Percentiles rank a stretch among this genome's conserved stretches.
Conservation (phyloP, 2,888 invertebrate genomes). For the Spicauda simplicius region DNA sequence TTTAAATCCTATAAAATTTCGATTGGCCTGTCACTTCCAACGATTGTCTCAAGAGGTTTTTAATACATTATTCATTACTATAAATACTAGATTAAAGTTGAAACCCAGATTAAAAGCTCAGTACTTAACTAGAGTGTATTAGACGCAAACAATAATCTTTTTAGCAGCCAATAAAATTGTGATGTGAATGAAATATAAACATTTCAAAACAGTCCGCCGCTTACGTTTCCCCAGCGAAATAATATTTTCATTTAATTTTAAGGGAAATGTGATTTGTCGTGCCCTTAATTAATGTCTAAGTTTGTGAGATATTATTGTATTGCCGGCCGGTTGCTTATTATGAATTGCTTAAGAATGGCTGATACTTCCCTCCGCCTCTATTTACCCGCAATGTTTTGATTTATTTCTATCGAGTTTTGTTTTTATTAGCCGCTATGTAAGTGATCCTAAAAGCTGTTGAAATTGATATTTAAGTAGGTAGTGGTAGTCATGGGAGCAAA, state of each 20-base stretch:
- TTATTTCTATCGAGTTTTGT: constrained; percentile 15
- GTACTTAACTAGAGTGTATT: neutral
- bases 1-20: too few relatives aligned
- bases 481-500: constrained; percentile 35
- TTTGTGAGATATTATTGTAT: constrained; percentile 55
- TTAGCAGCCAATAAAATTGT: neutral
- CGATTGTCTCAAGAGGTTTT: too few relatives aligned
- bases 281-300: constrained; percentile 65
- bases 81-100: too few relatives aligned
- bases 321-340: constrained; percentile 55
- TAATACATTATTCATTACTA: too few relatives aligned
- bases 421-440: constrained; percentile 20
- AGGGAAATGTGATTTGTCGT: constrained; percentile 63
- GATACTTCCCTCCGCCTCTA: neutral
- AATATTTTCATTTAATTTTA: constrained; percentile 62
- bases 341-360: constrained; percentile 39
- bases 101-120: too few relatives aligned
- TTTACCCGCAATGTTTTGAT: constrained; percentile 13
- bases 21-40: too few relatives aligned
- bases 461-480: constrained; percentile 34
- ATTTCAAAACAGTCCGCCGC: constrained; percentile 57
- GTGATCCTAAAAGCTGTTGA: constrained; percentile 30
- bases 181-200: constrained; percentile 28
- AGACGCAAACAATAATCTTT: neutral
- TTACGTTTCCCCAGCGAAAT: constrained; percentile 56